Conservation (phyloP, 2,888 invertebrate genomes). For the Polietes domitor region DNA sequence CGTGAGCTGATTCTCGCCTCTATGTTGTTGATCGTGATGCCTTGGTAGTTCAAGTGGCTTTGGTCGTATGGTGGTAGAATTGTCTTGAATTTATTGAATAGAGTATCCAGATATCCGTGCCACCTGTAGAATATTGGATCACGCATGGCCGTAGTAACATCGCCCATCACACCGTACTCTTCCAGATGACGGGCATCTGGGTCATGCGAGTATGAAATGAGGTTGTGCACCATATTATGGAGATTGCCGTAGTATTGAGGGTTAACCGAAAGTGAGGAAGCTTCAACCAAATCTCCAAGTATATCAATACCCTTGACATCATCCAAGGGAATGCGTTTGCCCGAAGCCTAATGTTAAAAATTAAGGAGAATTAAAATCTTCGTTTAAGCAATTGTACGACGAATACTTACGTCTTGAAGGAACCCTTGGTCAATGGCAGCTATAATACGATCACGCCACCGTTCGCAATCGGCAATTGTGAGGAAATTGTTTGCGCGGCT, state of each 20-base stretch:
- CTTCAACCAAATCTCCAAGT: conserved; percentile 90
- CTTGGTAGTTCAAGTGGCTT: conserved; percentile 74
- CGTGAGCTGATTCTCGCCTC: conserved; percentile 60
- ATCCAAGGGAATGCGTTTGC: conserved; percentile 75
- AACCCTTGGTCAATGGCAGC: conserved; percentile 88
- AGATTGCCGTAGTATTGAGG: conserved; percentile 87
- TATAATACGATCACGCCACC: conserved; percentile 88
- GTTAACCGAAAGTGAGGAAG: conserved; percentile 86
- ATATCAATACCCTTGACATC: conserved; percentile 86
- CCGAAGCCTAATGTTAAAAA: conserved; percentile 68
- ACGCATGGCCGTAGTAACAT: conserved; percentile 91
- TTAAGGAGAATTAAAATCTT: not conserved
- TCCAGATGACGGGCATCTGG: conserved; percentile 88
- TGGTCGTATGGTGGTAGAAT: conserved; percentile 83
- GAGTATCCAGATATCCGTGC: conserved; percentile 89
- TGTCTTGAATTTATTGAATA: conserved; percentile 88
- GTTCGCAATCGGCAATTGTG: conserved; percentile 84
- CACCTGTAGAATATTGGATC: conserved; percentile 93
- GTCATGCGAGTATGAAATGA: conserved; percentile 89
- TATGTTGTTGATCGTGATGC: conserved; percentile 67
- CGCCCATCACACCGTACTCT: conserved; percentile 89
- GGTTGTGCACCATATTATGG: conserved; percentile 91
- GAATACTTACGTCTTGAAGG: conserved; percentile 83
- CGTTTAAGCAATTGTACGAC: not conserved
- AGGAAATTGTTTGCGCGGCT: conserved; percentile 85